These are phyloP conservation scores for Macroramphosus scolopax DNA, from an alignment of 2,797 vertebrate species.

Conservation along the genomic window DNA sequence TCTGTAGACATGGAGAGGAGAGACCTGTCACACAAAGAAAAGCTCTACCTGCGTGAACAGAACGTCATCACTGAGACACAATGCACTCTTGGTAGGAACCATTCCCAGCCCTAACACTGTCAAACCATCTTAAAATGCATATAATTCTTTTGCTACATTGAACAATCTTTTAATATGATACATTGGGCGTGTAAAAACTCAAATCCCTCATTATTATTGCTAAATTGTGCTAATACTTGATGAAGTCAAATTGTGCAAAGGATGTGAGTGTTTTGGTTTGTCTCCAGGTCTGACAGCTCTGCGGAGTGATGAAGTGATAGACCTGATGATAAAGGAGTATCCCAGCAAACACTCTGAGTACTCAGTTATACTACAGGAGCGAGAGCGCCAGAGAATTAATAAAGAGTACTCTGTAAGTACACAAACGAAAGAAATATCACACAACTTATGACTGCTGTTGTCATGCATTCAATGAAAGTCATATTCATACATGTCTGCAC, in stretches of 20 bases:
- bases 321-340: slow-evolving; percentile 99
- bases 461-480: not conserved
- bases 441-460: not conserved
- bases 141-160: not conserved
- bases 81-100: slow-evolving; percentile 90
- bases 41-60: slow-evolving; percentile 93
- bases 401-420: slow-evolving; percentile 94
- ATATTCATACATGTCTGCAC: not conserved
- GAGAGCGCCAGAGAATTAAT: slow-evolving; percentile 93
- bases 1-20: slow-evolving; percentile 94
- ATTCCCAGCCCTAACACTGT: not conserved
- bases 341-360: slow-evolving; percentile 95
- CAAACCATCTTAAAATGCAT: not conserved
- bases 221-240: no score
- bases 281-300: slow-evolving; percentile 90
- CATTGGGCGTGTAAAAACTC: no score
- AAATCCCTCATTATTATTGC: no score
- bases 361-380: slow-evolving; percentile 95
- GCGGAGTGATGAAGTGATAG: slow-evolving; percentile 97
- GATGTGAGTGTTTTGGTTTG: slow-evolving; percentile 4
- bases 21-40: slow-evolving; percentile 97
- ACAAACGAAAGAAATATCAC: not conserved
- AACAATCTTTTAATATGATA: no score
- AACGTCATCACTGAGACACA: slow-evolving; percentile 99
- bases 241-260: not conserved